phyloP scores from a whole-genome alignment of 2,888 invertebrate species.

The Reticulitermes lucifugus region DNA sequence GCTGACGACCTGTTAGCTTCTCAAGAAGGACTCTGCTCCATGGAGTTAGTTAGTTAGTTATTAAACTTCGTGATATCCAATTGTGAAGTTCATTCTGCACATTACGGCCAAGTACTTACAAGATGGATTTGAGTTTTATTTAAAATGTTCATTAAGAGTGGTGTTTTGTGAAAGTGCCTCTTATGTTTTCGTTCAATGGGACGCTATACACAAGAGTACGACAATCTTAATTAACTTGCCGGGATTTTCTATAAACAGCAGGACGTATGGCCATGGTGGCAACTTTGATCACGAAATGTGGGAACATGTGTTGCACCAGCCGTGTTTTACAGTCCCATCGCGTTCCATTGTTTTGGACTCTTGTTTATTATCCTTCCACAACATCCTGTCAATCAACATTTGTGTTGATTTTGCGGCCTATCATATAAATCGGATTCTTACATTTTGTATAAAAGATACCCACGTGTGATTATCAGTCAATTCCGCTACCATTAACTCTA shows the following conservation, averaged over 20 bases:
- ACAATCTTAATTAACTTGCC: neutral
- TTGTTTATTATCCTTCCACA: neutral
- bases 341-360: neutral
- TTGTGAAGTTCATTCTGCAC: neutral
- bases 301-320: neutral
- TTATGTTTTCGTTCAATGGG: neutral
- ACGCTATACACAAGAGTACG: neutral
- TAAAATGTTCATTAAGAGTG: neutral
- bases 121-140: neutral
- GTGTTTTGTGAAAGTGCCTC: neutral
- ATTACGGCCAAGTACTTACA: neutral
- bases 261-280: neutral
- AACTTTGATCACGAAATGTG: neutral
- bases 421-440: neutral
- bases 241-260: neutral
- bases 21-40: too few species aligned
- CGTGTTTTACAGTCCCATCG: neutral
- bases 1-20: too few species aligned
- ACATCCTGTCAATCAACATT: neutral
- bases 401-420: neutral
- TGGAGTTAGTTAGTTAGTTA: too few species aligned
- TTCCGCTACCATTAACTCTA: too few species aligned
- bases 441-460: too few species aligned
- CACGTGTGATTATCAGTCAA: too few species aligned
- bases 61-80: neutral